Evolutionary conservation across 1,140 invertebrate genomes (phyloP), one percentile per base, ranked within the genome.

Genomic region (Condylostylus longicornis): DNA sequence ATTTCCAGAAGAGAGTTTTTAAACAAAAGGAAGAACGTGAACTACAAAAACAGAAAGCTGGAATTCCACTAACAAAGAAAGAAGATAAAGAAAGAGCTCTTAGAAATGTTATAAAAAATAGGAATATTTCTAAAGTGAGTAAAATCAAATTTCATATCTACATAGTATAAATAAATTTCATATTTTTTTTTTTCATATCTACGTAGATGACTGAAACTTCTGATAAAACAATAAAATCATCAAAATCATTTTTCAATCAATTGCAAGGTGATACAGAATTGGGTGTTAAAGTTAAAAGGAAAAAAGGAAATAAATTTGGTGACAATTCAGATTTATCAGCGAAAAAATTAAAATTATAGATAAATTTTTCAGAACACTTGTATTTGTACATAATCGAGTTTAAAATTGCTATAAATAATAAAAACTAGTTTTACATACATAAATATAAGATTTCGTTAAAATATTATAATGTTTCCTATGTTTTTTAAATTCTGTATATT

Each of bases 201-300:
- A 12, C 7, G 15, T 31, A 69, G 61, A 61, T 70, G 44, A 64
- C 49, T 1, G 46, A 31, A 12, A 54, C 43, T 29, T 49, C 70
- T 25, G 44, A 59, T 21, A 60, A 63, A 37, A 59, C 68, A 12
- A 48, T 82, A 1, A 84, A 82, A 58, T 83, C 81, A 2, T 88
- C 84, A 0, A 79, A 74, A 48, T 70, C 78, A 4, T 88, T 89
- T 68, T 90, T 89, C 58, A 70, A 67, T 34, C 72, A 82, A 51
- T 60, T 90, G 8, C 81, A 88, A 62, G 78, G 88, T 48, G 67
- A 82, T 61, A 69, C 48, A 14, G n/a, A 42, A 34, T 25, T 37
- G 0, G 12, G 21, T 8, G 4, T 23, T 2, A 17, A 27, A 1
- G 38, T 35, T 7, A 54, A 54, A 35, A 43, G 52, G 19, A 35